Evolutionary conservation across 2,797 vertebrate genomes (phyloP).

Genomic region (Gymnoscopelus braueri): DNA sequence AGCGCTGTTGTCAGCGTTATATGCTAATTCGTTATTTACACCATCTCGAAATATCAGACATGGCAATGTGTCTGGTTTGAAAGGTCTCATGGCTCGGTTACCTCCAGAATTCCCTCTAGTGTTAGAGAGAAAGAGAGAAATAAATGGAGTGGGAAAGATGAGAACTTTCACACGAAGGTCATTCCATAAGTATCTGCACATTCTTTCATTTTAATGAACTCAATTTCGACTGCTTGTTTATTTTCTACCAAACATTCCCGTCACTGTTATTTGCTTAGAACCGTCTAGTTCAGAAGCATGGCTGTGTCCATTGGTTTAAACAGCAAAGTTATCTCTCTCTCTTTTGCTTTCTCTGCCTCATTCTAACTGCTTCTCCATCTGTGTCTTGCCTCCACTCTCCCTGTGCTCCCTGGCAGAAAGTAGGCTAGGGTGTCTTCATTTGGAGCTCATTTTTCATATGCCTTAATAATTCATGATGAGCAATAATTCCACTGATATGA

Average conservation of each 20-base stretch:
- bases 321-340: conserved; percentile 6
- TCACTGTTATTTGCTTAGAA: conserved; percentile 24
- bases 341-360: not conserved
- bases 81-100: conserved; percentile 17
- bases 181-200: conserved; percentile 5
- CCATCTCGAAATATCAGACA: conserved; percentile 34
- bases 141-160: not conserved
- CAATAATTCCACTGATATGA: conserved; percentile 39
- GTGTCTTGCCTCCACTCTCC: not conserved
- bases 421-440: conserved; percentile 10
- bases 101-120: conserved; percentile 19
- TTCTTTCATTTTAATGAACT: conserved; percentile 28
- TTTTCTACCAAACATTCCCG: conserved; percentile 9
- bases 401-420: conserved; percentile 3
- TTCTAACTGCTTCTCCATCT: not conserved
- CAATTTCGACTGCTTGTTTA: not conserved
- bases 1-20: conserved; percentile 37
- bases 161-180: conserved; percentile 28
- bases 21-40: conserved; percentile 43
- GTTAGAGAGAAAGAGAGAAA: conserved; percentile 4
- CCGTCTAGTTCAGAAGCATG: not conserved
- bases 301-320: not conserved
- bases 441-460: conserved; percentile 32
- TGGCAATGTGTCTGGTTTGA: conserved; percentile 38
- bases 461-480: conserved; percentile 53